Base-by-base conservation (phyloP, 2,888 invertebrate species). In the Agrilus biguttatus region DNA sequence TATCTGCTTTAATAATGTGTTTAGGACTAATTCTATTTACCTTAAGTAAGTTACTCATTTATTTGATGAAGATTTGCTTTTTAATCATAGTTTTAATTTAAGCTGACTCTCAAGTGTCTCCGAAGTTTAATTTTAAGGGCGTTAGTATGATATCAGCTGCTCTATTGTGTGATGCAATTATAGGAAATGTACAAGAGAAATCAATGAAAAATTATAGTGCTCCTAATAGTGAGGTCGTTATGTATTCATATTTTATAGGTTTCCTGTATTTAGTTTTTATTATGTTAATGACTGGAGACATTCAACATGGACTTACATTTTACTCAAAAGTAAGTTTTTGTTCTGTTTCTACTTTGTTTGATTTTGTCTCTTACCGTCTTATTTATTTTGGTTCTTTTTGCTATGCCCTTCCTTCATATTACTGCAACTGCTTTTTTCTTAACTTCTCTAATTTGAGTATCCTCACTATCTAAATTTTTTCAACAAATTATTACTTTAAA, bases 131-230 rank as follows among this genome's bases (percentile, higher is more conserved):
- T 56, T 60, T 73, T 1, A 58, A 77, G 14, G 87, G 87, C 1
- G 77, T 87, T 1, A 58, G 77, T 1, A 80, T 87, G 69, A 87
- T 87, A 52, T 84, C 82, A 1, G 70, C 84, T 53, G 96, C 96
- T 0, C 65, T 97, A 40, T 67, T 93, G 3, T 95, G 93, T 57
- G 96, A 97, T 67, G 96, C 96, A 0, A 76, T 87, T 8, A 95
- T 97, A 50, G 96, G 96, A 14, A 97, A 97, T 68, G 85, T 95
- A 0, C 96, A 97, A 67, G 96, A 97, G 63, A 93, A 93, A 61
- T 82, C 84, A 0, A 91, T 97, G 85, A 87, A 85, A 55, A 76
- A 77, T 47, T 75, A 82, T 59, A 77, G 79, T 48, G 90, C 90
- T 0, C 72, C 83, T 0, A 93, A 90, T 64, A 83, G 86, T 49